Evolutionary conservation across 2,888 invertebrate species (phyloP).

Genomic region (Cyclophora albipunctata): DNA sequence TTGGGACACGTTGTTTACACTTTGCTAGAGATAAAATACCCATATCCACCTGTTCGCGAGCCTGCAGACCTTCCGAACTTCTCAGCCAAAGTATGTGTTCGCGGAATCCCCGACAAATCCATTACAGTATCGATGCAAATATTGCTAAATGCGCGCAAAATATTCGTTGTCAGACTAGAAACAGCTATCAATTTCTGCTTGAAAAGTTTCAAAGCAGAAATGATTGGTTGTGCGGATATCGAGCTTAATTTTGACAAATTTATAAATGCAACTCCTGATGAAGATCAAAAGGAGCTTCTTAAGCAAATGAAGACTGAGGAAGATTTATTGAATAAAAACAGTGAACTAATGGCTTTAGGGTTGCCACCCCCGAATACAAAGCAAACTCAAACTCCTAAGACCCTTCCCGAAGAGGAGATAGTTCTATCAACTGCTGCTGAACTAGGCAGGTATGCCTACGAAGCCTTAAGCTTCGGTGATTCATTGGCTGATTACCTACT

Average conservation of each 20-base stretch:
- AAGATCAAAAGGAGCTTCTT: conserved; percentile 49
- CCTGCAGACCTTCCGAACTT: conserved; percentile 53
- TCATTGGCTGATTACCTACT: conserved; percentile 71
- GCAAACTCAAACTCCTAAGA: conserved; percentile 77
- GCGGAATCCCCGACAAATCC: conserved; percentile 57
- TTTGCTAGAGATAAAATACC: conserved; percentile 65
- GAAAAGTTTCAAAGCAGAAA: conserved; percentile 68
- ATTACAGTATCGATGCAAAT: conserved; percentile 53
- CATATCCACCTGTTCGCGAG: conserved; percentile 43
- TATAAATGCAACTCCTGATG: conserved; percentile 35
- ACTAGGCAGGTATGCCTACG: conserved; percentile 73
- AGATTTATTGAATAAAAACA: conserved; percentile 37
- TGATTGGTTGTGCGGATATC: conserved; percentile 63
- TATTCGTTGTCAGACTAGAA: conserved; percentile 62
- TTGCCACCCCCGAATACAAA: conserved; percentile 52
- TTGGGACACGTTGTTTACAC: conserved; percentile 72
- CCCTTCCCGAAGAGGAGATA: conserved; percentile 75
- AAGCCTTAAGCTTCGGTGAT: conserved; percentile 70
- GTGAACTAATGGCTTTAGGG: conserved; percentile 36
- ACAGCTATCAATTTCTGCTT: conserved; percentile 76
- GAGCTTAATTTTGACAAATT: conserved; percentile 61
- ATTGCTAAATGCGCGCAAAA: conserved; percentile 49
- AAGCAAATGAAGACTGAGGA: conserved; percentile 51
- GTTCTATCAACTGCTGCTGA: conserved; percentile 63
- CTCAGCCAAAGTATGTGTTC: conserved; percentile 51